Conservation (phyloP, 1,140 invertebrate genomes). For the Drosophila gunungcola region DNA sequence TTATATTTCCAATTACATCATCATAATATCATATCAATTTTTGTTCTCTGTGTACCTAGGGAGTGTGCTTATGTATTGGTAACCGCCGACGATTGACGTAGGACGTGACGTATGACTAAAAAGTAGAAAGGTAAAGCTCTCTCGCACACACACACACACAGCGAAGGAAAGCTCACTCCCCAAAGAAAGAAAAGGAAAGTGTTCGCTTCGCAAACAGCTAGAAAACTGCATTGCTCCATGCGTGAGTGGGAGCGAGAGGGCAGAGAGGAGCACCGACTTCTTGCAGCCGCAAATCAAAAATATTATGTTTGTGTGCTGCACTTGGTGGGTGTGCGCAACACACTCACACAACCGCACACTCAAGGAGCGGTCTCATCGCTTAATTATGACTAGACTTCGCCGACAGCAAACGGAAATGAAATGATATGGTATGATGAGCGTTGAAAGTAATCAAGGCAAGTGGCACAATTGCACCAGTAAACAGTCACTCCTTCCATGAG, state of each 20-base stretch:
- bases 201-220: constrained; percentile 51
- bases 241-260: constrained; percentile 25
- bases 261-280: constrained; percentile 26
- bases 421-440: constrained; percentile 29
- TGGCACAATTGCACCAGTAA: constrained; percentile 41
- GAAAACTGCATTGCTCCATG: constrained; percentile 56
- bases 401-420: constrained; percentile 11
- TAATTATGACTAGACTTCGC: constrained; percentile 53
- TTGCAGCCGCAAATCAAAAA: constrained; percentile 49
- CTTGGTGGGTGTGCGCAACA: constrained; percentile 27
- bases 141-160: constrained; percentile 11
- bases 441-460: constrained; percentile 70
- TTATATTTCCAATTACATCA: too few species aligned
- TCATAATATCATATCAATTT: too few species aligned
- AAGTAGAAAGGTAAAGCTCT: constrained; percentile 55
- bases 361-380: constrained; percentile 49
- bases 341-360: constrained; percentile 17
- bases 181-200: constrained; percentile 47
- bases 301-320: constrained; percentile 11
- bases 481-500: constrained; percentile 15
- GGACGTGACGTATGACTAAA: constrained; percentile 69
- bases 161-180: constrained; percentile 9
- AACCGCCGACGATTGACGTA: constrained; percentile 68
- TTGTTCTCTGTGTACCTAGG: neutral
- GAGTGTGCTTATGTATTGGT: constrained; percentile 45